Evolutionary conservation across 2,113 vertebrate species (phyloP).

Genomic region (Chlamydotis undulata): DNA sequence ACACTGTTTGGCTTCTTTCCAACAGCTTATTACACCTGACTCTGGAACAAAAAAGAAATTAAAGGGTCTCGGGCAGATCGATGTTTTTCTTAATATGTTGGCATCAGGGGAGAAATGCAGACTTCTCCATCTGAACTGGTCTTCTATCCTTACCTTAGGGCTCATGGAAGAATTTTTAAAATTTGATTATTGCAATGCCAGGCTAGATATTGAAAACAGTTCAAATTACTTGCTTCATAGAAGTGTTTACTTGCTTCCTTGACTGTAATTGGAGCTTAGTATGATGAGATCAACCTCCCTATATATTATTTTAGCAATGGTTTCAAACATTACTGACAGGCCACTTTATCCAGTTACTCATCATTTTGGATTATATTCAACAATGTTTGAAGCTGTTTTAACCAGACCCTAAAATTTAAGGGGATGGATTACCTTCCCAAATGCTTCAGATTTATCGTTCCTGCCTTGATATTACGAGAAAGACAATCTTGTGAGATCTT

Average conservation of each 20-base stretch:
- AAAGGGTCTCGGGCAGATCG: not conserved
- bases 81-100: not conserved
- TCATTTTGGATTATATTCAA: not conserved
- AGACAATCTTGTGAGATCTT: not conserved
- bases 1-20: not conserved
- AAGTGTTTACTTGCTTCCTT: not conserved
- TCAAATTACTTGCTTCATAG: not conserved
- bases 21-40: not conserved
- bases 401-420: not conserved
- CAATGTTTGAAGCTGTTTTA: not conserved
- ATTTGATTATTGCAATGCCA: not conserved
- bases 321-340: not conserved
- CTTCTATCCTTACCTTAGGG: not conserved
- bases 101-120: not conserved
- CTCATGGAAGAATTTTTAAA: not conserved
- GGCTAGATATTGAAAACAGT: not conserved
- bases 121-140: not conserved
- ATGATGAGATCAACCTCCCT: not conserved
- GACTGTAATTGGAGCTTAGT: not conserved
- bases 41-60: not conserved
- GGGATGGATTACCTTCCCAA: not conserved
- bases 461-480: accelerated
- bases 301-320: not conserved
- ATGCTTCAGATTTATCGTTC: not conserved
- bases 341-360: not conserved